Evolutionary conservation across 2,888 invertebrate genomes (phyloP), one percentile per base, ranked within the genome.

Genomic region (Nymphalis polychloros): DNA sequence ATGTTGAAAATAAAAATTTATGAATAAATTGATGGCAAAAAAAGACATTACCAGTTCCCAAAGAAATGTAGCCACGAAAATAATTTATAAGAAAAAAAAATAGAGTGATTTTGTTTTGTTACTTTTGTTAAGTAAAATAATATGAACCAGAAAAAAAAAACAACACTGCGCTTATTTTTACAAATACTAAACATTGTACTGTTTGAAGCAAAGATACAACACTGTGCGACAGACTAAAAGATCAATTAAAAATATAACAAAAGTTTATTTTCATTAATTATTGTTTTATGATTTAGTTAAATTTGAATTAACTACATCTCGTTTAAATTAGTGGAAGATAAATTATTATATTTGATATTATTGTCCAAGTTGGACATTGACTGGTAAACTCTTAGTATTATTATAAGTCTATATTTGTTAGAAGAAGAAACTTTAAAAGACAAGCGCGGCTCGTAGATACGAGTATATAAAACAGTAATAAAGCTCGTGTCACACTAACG

Each of bases 311-410:
- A 10, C 19, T 57, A 19, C n/a, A 35, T 13, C 6, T 19, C n/a
- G n/a, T 19, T 19, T 35, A 41, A 19, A 41, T n/a, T 41, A n/a
- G 41, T 57, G 27, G 41, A 35, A 55, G n/a, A 57, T n/a, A 10
- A 41, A 35, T 19, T n/a, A 57, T 57, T 57, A 19, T 41, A 20
- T 41, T 57, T 6, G 5, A 41, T 41, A 41, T 57, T 41, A 57
- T 41, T 41, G 41, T 41, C 41, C 19, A 41, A 35, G n/a, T 10
- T 19, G 19, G 17, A 53, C 7, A 16, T 57, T 57, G 13, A 27
- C 10, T 41, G 50, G 48, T 62, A 62, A 46, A 13, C 35, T 57
- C 67, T 69, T 72, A 69, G 69, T 72, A 67, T 49, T 65, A 70
- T 63, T 68, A 52, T 41, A 59, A 57, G 17, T 55, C 52, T 41